A percentile compares a stretch with the other conserved stretches of the same genome.
Evolutionary conservation across 2,797 vertebrate genomes (phyloP).

Genomic region (Hephaestus fuliginosus): DNA sequence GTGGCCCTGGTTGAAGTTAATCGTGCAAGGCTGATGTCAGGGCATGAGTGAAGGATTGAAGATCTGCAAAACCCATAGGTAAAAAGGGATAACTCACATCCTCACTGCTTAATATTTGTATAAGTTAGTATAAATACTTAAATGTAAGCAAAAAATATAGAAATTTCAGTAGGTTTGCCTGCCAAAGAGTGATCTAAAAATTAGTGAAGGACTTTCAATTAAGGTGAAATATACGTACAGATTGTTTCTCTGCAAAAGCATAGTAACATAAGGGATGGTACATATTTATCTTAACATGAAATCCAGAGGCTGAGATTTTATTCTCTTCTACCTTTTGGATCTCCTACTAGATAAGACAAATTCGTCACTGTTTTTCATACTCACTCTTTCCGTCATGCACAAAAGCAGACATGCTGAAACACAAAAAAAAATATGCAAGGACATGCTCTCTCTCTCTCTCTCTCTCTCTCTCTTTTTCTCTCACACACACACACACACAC

Average conservation of each 20-base stretch:
- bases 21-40: background rate
- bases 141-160: background rate
- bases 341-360: slow-evolving; percentile 18
- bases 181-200: background rate
- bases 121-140: background rate
- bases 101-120: background rate
- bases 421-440: slow-evolving; percentile 27
- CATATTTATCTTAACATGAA: background rate
- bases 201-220: background rate
- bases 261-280: background rate
- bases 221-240: background rate
- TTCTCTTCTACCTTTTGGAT: slow-evolving; percentile 10
- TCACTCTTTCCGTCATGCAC: background rate
- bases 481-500: background rate
- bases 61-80: background rate
- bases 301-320: slow-evolving; percentile 4
- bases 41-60: background rate
- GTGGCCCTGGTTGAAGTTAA: background rate
- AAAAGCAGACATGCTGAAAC: slow-evolving; percentile 30
- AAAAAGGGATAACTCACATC: background rate
- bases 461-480: background rate
- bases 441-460: background rate
- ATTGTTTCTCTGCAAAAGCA: background rate
- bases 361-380: slow-evolving; percentile 16
- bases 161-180: background rate